Base-by-base conservation (phyloP, 2,113 vertebrate species). In the Grus americana region DNA sequence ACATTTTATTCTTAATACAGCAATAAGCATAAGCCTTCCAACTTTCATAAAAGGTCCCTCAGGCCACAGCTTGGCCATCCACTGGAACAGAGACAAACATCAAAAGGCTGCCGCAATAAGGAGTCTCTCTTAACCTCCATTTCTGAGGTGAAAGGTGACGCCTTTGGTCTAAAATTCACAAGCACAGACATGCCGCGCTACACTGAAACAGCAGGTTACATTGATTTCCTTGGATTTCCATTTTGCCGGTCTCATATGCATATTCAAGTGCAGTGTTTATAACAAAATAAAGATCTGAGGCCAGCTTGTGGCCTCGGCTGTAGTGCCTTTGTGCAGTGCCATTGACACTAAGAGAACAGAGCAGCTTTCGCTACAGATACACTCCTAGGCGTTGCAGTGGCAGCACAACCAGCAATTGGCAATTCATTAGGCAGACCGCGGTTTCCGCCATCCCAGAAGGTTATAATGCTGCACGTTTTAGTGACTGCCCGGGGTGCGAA, bases 141-240 rank as follows among this genome's bases (percentile, higher is more conserved):
- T 89, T 91, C 73, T 92, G 27, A 88, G 58, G 73, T 42, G 73
- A 82, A 72, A 89, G 40, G 44, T n/a, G 80, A 49, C 61, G 52
- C 46, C 76, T 68, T 50, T 4, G 1, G 44, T 44, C 34, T 23
- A 2, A 23, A 36, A 55, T 65, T 81, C 86, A 59, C 49, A 46
- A 40, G 55, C n/a, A 67, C 0, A 0, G 1, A 40, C 18, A 1
- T 2, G 29, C 58, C 0, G 0, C 6, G n/a, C 17, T 23, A 50
- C 46, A 16, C 50, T 8, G 22, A 38, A 92, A 34, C 24, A 50
- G 26, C 34, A 81, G 13, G 26, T 54, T 91, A 71, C 59, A 50
- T 8, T 55, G 27, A 71, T 78, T 87, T 18, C 50, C 58, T 85
- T 79, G 59, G 52, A 73, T 78, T 92, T 65, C 71, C 40, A 0